A percentile compares a stretch with the other conserved stretches of the same genome.
Evolutionary conservation across 92 coral and sea anemone genomes (phyloP).

Genomic region (Porites evermanni): DNA sequence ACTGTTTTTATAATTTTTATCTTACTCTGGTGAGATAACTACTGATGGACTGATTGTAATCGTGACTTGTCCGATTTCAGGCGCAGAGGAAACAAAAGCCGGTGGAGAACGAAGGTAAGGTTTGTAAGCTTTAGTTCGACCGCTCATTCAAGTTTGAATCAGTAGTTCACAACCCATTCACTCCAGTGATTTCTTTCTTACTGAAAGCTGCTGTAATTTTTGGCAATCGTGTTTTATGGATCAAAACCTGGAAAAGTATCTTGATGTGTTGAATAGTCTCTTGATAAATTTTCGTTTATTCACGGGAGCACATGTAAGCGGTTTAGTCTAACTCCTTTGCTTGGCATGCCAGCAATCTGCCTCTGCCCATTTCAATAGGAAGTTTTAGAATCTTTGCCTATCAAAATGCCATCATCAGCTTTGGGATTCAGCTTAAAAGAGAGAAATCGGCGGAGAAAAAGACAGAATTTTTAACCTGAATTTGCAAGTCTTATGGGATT

Average conservation of each 20-base stretch:
- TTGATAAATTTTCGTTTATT: constrained; percentile 15
- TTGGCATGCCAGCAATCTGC: constrained; percentile 34
- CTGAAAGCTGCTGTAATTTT: background rate
- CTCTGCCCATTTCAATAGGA: constrained; percentile 12
- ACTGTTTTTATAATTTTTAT: background rate
- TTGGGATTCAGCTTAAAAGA: background rate
- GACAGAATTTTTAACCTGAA: background rate
- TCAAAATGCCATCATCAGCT: background rate
- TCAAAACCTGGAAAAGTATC: constrained; percentile 1
- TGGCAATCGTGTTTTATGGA: background rate
- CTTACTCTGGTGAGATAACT: background rate
- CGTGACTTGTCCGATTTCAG: constrained; percentile 30
- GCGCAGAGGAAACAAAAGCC: constrained; percentile 54
- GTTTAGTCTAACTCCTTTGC: constrained; percentile 11
- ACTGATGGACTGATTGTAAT: background rate
- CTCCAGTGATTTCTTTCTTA: constrained; percentile 24
- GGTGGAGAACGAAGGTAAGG: constrained; percentile 37
- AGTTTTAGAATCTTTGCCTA: constrained; percentile 4
- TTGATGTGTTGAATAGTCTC: constrained; percentile 3
- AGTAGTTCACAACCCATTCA: background rate
- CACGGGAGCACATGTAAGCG: constrained; percentile 45
- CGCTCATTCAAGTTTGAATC: constrained; percentile 30
- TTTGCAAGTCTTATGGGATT: background rate
- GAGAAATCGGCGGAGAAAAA: background rate
- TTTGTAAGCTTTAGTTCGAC: constrained; percentile 26